Evolutionary conservation across 2,888 invertebrate species (phyloP).

Genomic region (Tanytarsus gracilentus): DNA sequence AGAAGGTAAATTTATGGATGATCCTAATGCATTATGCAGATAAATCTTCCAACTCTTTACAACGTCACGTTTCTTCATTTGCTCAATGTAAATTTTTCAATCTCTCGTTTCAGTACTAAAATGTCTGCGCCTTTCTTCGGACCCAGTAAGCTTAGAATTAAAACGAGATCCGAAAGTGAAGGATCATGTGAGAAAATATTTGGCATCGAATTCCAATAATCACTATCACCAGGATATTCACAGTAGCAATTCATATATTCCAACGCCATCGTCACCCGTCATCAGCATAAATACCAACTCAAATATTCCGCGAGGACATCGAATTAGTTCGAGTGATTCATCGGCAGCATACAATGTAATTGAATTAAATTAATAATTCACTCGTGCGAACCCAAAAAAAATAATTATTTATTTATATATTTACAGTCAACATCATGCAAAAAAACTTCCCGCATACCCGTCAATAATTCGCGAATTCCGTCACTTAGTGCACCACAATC

Average conservation of each 20-base stretch:
- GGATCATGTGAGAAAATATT: conserved; percentile 63
- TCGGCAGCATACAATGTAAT: conserved; percentile 42
- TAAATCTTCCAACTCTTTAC: conserved; percentile 30
- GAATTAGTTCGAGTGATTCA: conserved; percentile 36
- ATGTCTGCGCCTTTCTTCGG: conserved; percentile 84
- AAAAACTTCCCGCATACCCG: conserved; percentile 31
- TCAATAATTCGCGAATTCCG: conserved; percentile 30
- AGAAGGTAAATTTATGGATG: conserved; percentile 55
- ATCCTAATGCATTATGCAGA: neutral
- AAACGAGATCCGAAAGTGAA: conserved; percentile 86
- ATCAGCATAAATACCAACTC: conserved; percentile 38
- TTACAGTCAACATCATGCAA: too few species aligned
- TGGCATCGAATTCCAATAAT: conserved; percentile 50
- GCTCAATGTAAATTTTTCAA: neutral
- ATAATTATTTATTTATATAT: too few species aligned
- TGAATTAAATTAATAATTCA: too few species aligned
- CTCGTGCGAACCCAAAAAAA: conserved; percentile 56
- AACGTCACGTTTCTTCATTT: conserved; percentile 27
- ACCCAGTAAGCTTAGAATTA: conserved; percentile 82
- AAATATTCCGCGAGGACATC: conserved; percentile 39
- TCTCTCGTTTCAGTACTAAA: conserved; percentile 70
- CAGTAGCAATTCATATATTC: conserved; percentile 35
- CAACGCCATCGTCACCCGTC: conserved; percentile 31
- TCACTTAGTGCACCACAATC: conserved; percentile 40
- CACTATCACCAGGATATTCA: conserved; percentile 43